A percentile compares a stretch with the other conserved stretches of the same genome.
Evolutionary conservation across 2,797 vertebrate genomes (phyloP).

Genomic region (Schizothorax lantsangensis): DNA sequence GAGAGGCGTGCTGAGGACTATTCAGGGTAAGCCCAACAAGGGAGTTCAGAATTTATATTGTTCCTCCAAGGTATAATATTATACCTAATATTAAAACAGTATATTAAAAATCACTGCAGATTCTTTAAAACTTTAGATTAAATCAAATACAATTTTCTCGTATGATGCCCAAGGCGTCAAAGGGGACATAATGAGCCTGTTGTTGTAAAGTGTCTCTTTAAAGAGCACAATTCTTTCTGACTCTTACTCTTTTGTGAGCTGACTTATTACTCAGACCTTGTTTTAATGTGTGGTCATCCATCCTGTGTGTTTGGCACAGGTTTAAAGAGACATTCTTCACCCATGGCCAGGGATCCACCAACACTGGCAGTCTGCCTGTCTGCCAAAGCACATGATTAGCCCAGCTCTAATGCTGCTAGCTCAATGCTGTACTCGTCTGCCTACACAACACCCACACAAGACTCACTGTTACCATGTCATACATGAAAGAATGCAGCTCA

Average conservation of each 20-base stretch:
- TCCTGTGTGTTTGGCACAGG: constrained; percentile 58
- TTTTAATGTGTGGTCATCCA: constrained; percentile 55
- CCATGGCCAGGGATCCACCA: constrained; percentile 52
- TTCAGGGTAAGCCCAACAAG: too few species aligned
- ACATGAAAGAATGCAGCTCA: constrained; percentile 57
- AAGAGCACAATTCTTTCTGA: constrained; percentile 43
- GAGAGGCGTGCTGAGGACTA: too few species aligned
- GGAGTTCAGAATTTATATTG: too few species aligned
- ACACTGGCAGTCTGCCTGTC: constrained; percentile 58
- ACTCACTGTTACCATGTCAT: constrained; percentile 61
- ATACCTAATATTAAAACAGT: neutral
- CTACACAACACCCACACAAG: constrained; percentile 57
- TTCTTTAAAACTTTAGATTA: neutral
- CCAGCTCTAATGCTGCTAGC: constrained; percentile 47
- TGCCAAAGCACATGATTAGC: constrained; percentile 51
- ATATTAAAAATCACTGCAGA: neutral
- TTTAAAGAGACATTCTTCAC: constrained; percentile 55
- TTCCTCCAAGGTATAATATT: neutral
- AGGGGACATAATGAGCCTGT: neutral
- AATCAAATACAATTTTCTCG: neutral
- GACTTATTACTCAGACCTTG: constrained; percentile 51
- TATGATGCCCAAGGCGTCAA: neutral
- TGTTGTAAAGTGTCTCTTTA: constrained; percentile 37
- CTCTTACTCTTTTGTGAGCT: constrained; percentile 36
- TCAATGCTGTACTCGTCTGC: constrained; percentile 52